Base-by-base conservation (phyloP, 2,888 invertebrate genomes). In the Ornithoptera priamus region DNA sequence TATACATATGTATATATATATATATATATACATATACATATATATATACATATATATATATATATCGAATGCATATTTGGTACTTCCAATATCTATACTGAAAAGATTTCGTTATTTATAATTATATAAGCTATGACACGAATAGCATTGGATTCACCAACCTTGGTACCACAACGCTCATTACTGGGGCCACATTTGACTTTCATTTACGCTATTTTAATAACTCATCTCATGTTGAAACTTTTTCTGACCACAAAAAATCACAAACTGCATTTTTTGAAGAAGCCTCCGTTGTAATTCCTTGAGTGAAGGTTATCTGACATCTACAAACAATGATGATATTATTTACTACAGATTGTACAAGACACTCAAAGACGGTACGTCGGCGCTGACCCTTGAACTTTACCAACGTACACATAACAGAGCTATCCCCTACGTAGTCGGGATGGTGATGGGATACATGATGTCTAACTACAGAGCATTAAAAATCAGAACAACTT, bases 351-450 rank as follows among this genome's bases (percentile, higher is more conserved):
- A 36, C 56, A 67, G 67, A 12, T 17, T 56, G 39, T 62, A 62
- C 36, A 18, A 56, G 0, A 10, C 17, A 53, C 0, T 59, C 10
- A 62, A 36, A 39, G 0, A 22, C 56, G 20, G 8, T 10, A 2
- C 24, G 22, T 22, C 22, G 22, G 22, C 22, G 0, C 0, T 4
- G 18, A 7, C 39, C 8, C 0, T 46, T 2, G 18, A 6, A n/a
- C 18, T 53, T 50, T 69, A 69, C 24, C 10, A 60, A 1, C 0
- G n/a, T n/a, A 65, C 69, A 2, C 69, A 65, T 22, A 7, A 65
- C 20, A 64, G 69, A 65, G 64, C 65, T n/a, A 65, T 20, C 0
- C 61, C 69, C 1, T 69, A 69, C 20, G 1, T 69, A 1, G 53
- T 65, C 12, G 69, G 69, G 15, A 0, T 69, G 0, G 15, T 42